Conservation (phyloP, 2,888 invertebrate genomes). For the Lucinisca nassula region DNA sequence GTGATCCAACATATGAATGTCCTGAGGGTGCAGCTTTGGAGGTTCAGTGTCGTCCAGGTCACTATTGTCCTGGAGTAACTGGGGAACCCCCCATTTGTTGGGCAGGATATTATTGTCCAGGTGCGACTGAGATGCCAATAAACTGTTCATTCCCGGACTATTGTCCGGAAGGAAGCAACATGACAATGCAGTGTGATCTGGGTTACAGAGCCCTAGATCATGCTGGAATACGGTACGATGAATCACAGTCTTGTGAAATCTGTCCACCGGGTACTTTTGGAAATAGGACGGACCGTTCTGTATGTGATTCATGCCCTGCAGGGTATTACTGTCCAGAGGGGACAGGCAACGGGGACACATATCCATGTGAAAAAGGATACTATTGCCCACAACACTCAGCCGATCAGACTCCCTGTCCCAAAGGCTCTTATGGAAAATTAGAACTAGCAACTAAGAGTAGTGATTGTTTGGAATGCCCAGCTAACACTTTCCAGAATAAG, state of each 20-base stretch:
- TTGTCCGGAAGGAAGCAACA: slow-evolving; percentile 85
- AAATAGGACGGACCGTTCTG: slow-evolving; percentile 79
- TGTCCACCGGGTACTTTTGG: slow-evolving; percentile 86
- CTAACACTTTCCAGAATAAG: slow-evolving; percentile 78
- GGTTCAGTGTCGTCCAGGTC: slow-evolving; percentile 81
- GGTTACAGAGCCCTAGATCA: slow-evolving; percentile 82
- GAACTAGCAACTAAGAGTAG: slow-evolving; percentile 63
- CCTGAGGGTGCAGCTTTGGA: slow-evolving; percentile 82
- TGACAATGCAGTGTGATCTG: slow-evolving; percentile 81
- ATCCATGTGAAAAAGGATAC: slow-evolving; percentile 80
- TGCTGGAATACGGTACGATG: slow-evolving; percentile 77
- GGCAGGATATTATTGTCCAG: slow-evolving; percentile 85
- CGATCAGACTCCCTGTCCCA: slow-evolving; percentile 78
- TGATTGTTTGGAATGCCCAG: slow-evolving; percentile 81
- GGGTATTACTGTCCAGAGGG: slow-evolving; percentile 87
- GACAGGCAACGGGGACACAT: slow-evolving; percentile 78
- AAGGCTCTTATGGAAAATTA: slow-evolving; percentile 79
- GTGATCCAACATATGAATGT: slow-evolving; percentile 83
- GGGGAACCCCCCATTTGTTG: slow-evolving; percentile 83
- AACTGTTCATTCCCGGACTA: slow-evolving; percentile 83
- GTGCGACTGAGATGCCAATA: slow-evolving; percentile 81
- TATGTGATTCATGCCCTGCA: slow-evolving; percentile 83
- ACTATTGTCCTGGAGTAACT: slow-evolving; percentile 83
- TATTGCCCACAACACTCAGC: slow-evolving; percentile 82
- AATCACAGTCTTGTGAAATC: slow-evolving; percentile 77